Evolutionary conservation across 2,797 vertebrate genomes (phyloP), one percentile per base, ranked within the genome.

Genomic region (Phrynocephalus forsythii): DNA sequence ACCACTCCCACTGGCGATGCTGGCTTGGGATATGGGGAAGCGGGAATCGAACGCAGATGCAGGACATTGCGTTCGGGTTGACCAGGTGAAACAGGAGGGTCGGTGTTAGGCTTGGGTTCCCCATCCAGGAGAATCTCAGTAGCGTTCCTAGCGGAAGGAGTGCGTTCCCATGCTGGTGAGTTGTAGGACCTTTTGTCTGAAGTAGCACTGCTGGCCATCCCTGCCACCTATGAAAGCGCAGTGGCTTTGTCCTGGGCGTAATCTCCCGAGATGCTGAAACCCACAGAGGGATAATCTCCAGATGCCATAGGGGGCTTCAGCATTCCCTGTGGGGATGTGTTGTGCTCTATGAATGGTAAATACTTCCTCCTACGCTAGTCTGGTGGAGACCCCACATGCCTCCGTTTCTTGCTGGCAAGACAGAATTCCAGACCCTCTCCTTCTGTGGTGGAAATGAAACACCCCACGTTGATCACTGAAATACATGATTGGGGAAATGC

Each of bases 161-260:
- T 0, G 22, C 24, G 24, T 84, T 90, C 89, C 79, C 84, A 87
- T 79, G 24, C 67, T 56, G 44, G 75, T 48, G 85, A 69, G 1
- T n/a, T 89, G 82, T 75, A 91, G 0, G 28, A 13, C 6, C 38
- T 50, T 15, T 20, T n/a, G 50, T 67, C 28, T 15, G 26, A 38
- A 68, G 13, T 44, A 68, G 22, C 11, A 1, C 18, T 26, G 60
- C 26, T 22, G 30, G 6, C 44, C 71, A 33, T 30, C 72, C 48
- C 67, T 0, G 1, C 11, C 3, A 63, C 52, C 52, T 13, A 9
- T 13, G 9, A 11, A 13, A 56, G 85, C 84, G 82, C 84, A 6
- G 10, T 48, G 50, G 6, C 48, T 83, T 52, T 52, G 6, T 52
- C 38, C 44, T 28, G 6, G 26, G 9, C 48, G 22, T 26, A n/a